Conservation (phyloP, 2,888 invertebrate genomes). For the Onthophagus sagittarius region DNA sequence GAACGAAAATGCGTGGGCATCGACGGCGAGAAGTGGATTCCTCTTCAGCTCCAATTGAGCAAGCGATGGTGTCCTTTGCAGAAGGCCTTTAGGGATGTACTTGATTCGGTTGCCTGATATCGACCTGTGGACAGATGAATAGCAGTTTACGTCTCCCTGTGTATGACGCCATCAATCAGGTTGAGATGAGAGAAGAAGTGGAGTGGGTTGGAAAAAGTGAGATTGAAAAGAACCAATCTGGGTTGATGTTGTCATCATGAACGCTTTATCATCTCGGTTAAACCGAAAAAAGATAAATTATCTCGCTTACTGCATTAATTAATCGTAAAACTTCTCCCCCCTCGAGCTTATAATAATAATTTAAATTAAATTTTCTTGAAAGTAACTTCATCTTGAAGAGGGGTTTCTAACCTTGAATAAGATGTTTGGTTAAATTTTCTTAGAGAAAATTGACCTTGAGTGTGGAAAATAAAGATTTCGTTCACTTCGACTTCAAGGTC, state of each 20-base stretch:
- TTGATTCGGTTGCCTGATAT: constrained; percentile 79
- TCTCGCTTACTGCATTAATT: not conserved
- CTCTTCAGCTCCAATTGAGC: constrained; percentile 76
- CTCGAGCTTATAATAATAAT: not conserved
- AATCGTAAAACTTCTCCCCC: not conserved
- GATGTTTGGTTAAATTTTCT: too few species aligned
- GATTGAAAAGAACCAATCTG: not conserved
- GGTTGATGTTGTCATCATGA: not conserved
- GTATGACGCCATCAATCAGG: not conserved
- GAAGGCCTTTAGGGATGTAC: constrained; percentile 65
- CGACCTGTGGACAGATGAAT: constrained; percentile 55
- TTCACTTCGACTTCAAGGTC: not conserved
- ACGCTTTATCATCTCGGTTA: too few species aligned
- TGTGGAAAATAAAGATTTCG: not conserved
- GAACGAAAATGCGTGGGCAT: constrained; percentile 67
- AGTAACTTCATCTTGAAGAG: not conserved
- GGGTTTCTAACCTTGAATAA: too few species aligned
- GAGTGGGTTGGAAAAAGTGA: not conserved
- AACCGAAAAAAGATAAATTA: not conserved
- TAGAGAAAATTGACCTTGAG: not conserved
- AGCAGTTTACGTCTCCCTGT: not conserved
- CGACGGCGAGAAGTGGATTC: constrained; percentile 72
- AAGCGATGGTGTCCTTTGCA: constrained; percentile 66
- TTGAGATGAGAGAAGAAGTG: not conserved
- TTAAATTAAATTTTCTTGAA: not conserved